Evolutionary conservation across 2,888 invertebrate species (phyloP), one percentile per base, ranked within the genome.

Genomic region (Cerastoderma edule): DNA sequence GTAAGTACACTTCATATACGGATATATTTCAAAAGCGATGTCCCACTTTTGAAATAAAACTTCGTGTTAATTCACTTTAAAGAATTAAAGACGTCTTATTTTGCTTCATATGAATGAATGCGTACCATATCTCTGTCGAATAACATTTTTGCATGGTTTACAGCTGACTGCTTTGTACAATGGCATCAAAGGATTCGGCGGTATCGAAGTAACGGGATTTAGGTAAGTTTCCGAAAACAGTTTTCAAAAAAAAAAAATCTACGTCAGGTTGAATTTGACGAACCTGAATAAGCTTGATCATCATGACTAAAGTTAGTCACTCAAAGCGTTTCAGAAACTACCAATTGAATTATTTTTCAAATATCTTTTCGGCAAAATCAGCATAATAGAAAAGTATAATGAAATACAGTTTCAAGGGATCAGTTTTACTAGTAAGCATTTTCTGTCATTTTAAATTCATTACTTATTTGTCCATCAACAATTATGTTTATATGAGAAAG

Each of bases 151-250:
- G 2, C 24, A 22, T 56, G 16, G 8, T 32, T 3, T 32, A 13
- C 57, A 57, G 57, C 57, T 57, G 24, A 57, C 57, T 33, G 32
- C 16, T 8, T 5, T 32, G 16, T 57, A 28, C 19, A 32, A 22
- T 16, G 33, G 8, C 19, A 32, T 28, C 6, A 13, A 30, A 19
- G 57, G 32, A 6, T 57, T 57, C 33, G 33, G 33, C 3, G 32
- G 32, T 16, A 8, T 57, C 13, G n/a, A 30, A 57, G n/a, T 57
- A 32, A 57, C 16, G 8, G 57, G 57, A 57, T 57, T 57, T n/a
- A 57, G 57, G 57, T 57, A 57, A 32, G 57, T 54, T 5, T 27
- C 19, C 24, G 4, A 2, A 16, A 39, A 16, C n/a, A n/a, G n/a
- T n/a, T n/a, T n/a, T n/a, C n/a, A n/a, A n/a, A n/a, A n/a, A n/a